A percentile compares a stretch with the other conserved stretches of the same genome.
Conservation (phyloP, 2,888 invertebrate genomes). For the Abscondita cerata region DNA sequence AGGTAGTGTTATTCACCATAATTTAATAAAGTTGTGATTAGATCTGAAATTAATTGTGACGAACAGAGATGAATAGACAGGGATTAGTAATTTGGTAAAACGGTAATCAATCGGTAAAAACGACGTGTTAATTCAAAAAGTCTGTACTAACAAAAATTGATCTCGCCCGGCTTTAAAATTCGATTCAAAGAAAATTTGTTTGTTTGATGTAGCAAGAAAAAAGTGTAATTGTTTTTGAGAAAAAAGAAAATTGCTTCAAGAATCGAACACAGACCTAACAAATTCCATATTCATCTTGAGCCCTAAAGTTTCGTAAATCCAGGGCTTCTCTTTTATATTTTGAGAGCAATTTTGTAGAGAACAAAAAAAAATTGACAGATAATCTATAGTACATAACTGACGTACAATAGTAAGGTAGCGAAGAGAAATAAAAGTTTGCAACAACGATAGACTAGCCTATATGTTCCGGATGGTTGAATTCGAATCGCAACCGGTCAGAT, state of each 20-base stretch:
- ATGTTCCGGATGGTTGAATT: slow-evolving; percentile 46
- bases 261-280: slow-evolving; percentile 30
- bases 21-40: slow-evolving; percentile 17
- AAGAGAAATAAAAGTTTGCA: slow-evolving; percentile 46
- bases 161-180: no score
- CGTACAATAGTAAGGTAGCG: slow-evolving; percentile 48
- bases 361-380: slow-evolving; percentile 53
- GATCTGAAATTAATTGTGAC: slow-evolving; percentile 15
- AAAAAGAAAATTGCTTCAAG: slow-evolving; percentile 33
- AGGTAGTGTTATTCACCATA: slow-evolving; percentile 11
- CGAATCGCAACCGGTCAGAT: slow-evolving; percentile 48
- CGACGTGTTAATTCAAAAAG: not conserved
- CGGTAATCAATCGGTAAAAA: not conserved
- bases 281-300: slow-evolving; percentile 36
- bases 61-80: slow-evolving; percentile 2
- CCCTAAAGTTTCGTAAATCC: slow-evolving; percentile 34
- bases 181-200: slow-evolving; percentile 20
- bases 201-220: slow-evolving; percentile 33
- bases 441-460: slow-evolving; percentile 45
- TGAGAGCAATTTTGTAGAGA: slow-evolving; percentile 34
- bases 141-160: no score
- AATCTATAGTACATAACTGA: slow-evolving; percentile 45
- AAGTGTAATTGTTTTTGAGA: slow-evolving; percentile 31
- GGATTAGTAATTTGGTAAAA: slow-evolving; percentile 1
- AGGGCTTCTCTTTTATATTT: slow-evolving; percentile 33